A percentile compares a stretch with the other conserved stretches of the same genome.
Conservation (phyloP, 2,797 vertebrate genomes). For the Cryptoblepharus egeriae region DNA sequence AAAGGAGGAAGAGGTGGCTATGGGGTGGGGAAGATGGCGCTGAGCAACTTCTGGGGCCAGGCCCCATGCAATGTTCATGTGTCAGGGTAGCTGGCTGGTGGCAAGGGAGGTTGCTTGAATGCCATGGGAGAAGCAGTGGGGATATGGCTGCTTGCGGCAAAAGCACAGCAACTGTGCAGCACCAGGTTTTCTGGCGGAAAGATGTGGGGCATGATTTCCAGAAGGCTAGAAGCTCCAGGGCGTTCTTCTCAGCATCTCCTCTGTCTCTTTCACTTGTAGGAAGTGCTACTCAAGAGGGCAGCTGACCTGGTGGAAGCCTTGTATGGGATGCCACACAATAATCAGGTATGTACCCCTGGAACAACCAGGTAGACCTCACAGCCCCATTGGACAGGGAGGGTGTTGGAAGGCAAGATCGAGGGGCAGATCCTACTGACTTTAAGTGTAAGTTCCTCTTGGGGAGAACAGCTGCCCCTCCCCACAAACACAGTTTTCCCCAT, state of each 20-base stretch:
- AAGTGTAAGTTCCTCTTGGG: too few relatives aligned
- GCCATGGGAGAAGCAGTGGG: not conserved
- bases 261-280: conserved; percentile 66
- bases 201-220: not conserved
- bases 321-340: conserved; percentile 84
- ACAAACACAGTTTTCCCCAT: not conserved
- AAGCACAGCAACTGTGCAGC: not conserved
- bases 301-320: conserved; percentile 84
- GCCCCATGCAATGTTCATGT: not conserved
- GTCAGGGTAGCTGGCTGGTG: too few relatives aligned
- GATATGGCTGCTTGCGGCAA: too few relatives aligned
- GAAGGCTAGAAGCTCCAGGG: not conserved
- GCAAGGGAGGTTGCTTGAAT: too few relatives aligned
- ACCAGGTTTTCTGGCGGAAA: not conserved
- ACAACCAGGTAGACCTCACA: conserved; percentile 76
- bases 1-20: not conserved
- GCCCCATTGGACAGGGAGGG: not conserved
- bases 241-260: too few relatives aligned
- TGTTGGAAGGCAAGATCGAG: not conserved
- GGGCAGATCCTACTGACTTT: too few relatives aligned
- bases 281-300: conserved; percentile 83
- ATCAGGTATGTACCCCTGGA: too few relatives aligned
- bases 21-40: not conserved
- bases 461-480: not conserved
- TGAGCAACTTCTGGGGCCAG: not conserved